Conservation (phyloP, 2,113 vertebrate genomes). For the Athene noctua region DNA sequence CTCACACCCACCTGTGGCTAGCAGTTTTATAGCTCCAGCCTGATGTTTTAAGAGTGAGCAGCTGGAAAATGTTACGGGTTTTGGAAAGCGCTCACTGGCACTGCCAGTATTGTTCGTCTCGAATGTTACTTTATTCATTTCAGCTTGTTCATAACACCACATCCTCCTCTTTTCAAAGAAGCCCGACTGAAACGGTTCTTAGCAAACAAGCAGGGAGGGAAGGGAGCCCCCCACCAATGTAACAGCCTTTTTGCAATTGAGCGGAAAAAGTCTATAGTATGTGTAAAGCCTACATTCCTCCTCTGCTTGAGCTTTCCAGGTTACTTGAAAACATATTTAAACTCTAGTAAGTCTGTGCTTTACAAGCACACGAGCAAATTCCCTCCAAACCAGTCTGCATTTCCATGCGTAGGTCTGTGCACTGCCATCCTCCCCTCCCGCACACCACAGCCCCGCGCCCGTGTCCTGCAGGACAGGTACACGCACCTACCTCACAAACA, state of each 20-base stretch:
- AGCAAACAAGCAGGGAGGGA: neutral
- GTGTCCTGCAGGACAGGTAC: neutral
- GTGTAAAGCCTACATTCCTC: neutral
- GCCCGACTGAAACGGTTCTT: neutral
- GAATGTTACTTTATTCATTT: neutral
- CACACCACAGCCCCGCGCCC: neutral
- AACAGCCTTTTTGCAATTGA: neutral
- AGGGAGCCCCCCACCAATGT: accelerated
- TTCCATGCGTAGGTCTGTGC: neutral
- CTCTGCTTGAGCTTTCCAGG: neutral
- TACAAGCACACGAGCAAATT: neutral
- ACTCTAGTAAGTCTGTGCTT: neutral
- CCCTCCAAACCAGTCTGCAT: neutral
- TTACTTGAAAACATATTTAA: neutral
- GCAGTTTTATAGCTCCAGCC: conserved; percentile 27
- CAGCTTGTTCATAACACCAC: neutral
- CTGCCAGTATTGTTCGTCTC: conserved; percentile 24
- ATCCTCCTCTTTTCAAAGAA: neutral
- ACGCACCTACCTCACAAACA: accelerated
- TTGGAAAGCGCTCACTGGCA: conserved; percentile 46
- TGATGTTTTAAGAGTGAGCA: conserved; percentile 26
- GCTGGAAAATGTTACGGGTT: conserved; percentile 44
- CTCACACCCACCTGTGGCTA: conserved; percentile 32
- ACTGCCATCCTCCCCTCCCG: neutral
- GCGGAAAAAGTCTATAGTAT: neutral